Evolutionary conservation across 1,140 invertebrate species (phyloP).

Genomic region (Agrilus planipennis): DNA sequence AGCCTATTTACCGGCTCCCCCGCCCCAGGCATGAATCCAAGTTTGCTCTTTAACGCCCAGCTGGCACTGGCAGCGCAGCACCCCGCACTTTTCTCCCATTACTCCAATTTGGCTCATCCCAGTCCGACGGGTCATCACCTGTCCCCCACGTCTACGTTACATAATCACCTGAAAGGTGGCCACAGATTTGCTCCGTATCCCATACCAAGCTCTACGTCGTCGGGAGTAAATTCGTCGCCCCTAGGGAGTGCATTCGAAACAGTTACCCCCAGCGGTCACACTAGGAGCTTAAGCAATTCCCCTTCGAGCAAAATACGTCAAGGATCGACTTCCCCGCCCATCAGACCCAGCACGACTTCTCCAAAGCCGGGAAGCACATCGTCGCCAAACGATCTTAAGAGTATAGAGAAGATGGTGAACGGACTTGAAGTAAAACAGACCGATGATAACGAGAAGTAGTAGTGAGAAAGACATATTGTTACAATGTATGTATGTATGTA

Average conservation of each 20-base stretch:
- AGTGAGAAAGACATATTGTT: too few species aligned
- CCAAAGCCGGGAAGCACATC: conserved; percentile 32
- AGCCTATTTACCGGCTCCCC: conserved; percentile 44
- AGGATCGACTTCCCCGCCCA: conserved; percentile 40
- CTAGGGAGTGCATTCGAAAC: conserved; percentile 73
- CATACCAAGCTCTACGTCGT: conserved; percentile 41
- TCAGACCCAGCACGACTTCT: conserved; percentile 34
- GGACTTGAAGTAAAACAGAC: conserved; percentile 65
- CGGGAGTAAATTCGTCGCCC: conserved; percentile 38
- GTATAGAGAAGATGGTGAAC: conserved; percentile 95
- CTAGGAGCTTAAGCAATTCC: conserved; percentile 54
- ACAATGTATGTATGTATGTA: too few species aligned
- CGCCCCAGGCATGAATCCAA: conserved; percentile 49
- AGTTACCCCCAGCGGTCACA: conserved; percentile 57
- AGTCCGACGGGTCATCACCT: conserved; percentile 38
- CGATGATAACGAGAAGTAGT: conserved; percentile 25
- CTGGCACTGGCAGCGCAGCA: conserved; percentile 71
- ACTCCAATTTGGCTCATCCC: conserved; percentile 43
- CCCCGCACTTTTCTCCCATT: conserved; percentile 57
- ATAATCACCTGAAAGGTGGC: conserved; percentile 38
- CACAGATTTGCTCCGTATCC: conserved; percentile 79
- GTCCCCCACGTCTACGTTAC: conserved; percentile 36
- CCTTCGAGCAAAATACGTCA: conserved; percentile 36
- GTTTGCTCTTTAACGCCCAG: conserved; percentile 72
- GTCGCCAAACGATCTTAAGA: conserved; percentile 70